Evolutionary conservation across 2,797 vertebrate species (phyloP).

Genomic region (Lemur catta): DNA sequence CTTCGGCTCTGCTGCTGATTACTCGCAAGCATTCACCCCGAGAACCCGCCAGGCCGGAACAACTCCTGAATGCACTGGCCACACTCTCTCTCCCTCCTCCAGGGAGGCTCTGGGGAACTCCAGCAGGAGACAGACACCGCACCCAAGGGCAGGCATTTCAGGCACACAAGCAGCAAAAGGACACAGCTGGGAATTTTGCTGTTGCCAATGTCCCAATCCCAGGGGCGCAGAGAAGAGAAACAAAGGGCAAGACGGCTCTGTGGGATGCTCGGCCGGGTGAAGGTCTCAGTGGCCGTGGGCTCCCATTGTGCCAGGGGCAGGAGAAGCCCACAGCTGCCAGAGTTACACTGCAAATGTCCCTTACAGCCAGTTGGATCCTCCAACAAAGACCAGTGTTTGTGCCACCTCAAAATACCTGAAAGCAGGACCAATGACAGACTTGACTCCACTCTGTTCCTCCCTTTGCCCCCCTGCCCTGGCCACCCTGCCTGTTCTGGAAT

Average conservation of each 20-base stretch:
- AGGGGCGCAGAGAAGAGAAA: too few species aligned
- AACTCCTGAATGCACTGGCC: background rate
- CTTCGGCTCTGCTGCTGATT: background rate
- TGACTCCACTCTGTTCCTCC: too few species aligned
- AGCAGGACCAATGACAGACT: background rate
- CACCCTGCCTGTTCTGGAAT: background rate
- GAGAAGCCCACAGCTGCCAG: background rate
- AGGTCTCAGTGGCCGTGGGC: accelerated
- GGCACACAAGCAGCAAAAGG: background rate
- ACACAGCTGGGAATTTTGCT: background rate
- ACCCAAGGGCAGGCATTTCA: background rate
- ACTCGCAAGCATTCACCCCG: background rate
- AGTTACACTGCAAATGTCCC: accelerated
- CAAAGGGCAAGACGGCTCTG: background rate
- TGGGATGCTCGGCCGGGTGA: accelerated
- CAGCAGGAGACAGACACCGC: background rate
- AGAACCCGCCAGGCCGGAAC: background rate
- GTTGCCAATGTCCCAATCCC: accelerated
- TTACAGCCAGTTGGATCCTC: background rate
- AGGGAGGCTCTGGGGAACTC: background rate
- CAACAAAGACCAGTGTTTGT: background rate
- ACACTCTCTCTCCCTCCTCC: accelerated
- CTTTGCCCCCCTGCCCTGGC: background rate
- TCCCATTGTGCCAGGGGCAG: background rate
- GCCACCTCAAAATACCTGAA: background rate